Base-by-base conservation (phyloP, 2,113 vertebrate genomes). In the Epinephelus lanceolatus region DNA sequence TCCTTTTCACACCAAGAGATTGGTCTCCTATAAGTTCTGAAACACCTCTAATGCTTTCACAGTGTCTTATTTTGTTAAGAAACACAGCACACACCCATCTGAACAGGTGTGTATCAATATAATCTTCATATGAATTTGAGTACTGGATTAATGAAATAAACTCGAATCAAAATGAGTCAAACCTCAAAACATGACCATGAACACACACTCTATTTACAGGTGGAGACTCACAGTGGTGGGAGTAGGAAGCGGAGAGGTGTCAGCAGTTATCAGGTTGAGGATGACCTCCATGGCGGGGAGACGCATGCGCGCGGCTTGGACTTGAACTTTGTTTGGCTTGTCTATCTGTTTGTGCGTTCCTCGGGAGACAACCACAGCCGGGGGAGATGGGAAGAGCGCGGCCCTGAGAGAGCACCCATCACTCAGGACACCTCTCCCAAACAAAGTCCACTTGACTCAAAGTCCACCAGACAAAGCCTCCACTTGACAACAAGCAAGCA, bases 251-350 rank as follows among this genome's bases (percentile, higher is more conserved):
- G 91, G 90, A 77, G 92, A 87, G 80, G 86, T 72, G 53, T 95
- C 94, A 80, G 94, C 93, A n/a, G 93, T 89, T 90, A 96, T 92
- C 92, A 96, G 90, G 83, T 88, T 95, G 80, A 96, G 61, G 78
- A 95, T 94, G 87, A 95, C 90, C 80, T 96, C 95, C 94, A 96
- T 94, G 70, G 87, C 4, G 10, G 59, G 80, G 42, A 88, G 62
- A 25, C 57, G 61, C 80, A 90, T 85, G 86, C 42, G 52, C 60
- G 47, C 69, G 5, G 57, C 71, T 78, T 68, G 21, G 15, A 76
- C 78, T 61, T 49, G 33, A 86, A 59, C 55, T 81, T 56, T 52
- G 60, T 61, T 83, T 57, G 71, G 25, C 86, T n/a, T 81, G 23
- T 62, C 53, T 78, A 40, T 88, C 57, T 59, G 60, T 77, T 63